phyloP scores from a whole-genome alignment of 2,797 vertebrate species.

The Buphagus erythrorhynchus region DNA sequence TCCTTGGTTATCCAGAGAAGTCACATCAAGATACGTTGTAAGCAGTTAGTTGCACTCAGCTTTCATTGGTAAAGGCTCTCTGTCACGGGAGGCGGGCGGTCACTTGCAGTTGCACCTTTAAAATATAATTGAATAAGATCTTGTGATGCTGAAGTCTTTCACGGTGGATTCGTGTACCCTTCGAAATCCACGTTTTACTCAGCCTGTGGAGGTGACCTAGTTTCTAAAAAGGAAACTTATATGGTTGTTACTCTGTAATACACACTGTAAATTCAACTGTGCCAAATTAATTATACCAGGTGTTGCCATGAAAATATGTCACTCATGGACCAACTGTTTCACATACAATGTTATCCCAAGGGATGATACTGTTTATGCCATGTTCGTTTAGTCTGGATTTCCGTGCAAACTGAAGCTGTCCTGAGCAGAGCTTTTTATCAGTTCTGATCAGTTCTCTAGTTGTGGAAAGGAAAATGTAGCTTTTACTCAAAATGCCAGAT shows the following conservation, averaged over 20 bases:
- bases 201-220: conserved; percentile 25
- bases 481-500: neutral
- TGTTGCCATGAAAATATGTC: conserved; percentile 6
- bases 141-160: neutral
- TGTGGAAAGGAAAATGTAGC: neutral
- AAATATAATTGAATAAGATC: neutral
- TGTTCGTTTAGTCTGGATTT: neutral
- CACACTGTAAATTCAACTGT: neutral
- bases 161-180: neutral
- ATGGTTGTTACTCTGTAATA: neutral
- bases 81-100: neutral
- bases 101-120: neutral
- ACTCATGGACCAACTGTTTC: neutral
- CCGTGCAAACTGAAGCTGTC: neutral
- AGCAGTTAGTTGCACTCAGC: neutral
- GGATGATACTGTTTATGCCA: neutral
- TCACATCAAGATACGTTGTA: neutral
- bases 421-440: neutral
- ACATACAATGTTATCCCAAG: neutral
- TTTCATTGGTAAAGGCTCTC: neutral
- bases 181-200: neutral
- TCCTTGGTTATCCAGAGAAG: neutral
- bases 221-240: neutral
- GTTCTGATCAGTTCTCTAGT: neutral
- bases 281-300: neutral